phyloP scores from a whole-genome alignment of 2,888 invertebrate genomes.

The Altica lythri region DNA sequence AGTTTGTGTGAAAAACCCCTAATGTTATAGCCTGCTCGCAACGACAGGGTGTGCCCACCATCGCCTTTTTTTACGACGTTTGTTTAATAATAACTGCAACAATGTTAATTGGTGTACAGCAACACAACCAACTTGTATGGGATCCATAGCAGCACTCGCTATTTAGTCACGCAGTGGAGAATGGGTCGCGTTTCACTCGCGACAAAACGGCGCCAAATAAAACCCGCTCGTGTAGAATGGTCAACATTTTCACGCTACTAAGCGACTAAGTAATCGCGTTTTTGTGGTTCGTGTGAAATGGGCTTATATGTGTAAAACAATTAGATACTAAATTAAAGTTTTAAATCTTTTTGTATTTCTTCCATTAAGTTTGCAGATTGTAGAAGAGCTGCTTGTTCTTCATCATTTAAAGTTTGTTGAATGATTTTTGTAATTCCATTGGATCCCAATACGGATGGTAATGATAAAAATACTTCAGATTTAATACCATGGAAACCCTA shows the following conservation, averaged over 20 bases:
- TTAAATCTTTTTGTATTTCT: constrained; percentile 36
- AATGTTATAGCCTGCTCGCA: no score
- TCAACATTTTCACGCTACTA: background rate
- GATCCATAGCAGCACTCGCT: no score
- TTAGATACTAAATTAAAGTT: constrained; percentile 24
- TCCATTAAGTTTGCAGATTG: constrained; percentile 64
- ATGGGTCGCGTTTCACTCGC: background rate
- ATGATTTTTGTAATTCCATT: constrained; percentile 75
- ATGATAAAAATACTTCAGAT: constrained; percentile 82
- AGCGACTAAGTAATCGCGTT: background rate
- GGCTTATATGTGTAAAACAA: background rate
- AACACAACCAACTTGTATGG: no score
- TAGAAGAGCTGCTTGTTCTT: constrained; percentile 66
- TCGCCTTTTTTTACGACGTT: no score
- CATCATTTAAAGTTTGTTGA: constrained; percentile 70
- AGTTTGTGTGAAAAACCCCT: no score
- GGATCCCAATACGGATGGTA: constrained; percentile 78
- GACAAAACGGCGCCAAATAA: background rate
- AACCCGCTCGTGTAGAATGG: background rate
- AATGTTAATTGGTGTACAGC: no score
- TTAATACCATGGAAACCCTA: constrained; percentile 82
- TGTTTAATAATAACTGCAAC: no score
- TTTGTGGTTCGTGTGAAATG: background rate
- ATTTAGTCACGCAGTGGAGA: no score
- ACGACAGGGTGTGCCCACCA: no score